Conservation (phyloP, 2,888 invertebrate species). For the Cinara cedri region DNA sequence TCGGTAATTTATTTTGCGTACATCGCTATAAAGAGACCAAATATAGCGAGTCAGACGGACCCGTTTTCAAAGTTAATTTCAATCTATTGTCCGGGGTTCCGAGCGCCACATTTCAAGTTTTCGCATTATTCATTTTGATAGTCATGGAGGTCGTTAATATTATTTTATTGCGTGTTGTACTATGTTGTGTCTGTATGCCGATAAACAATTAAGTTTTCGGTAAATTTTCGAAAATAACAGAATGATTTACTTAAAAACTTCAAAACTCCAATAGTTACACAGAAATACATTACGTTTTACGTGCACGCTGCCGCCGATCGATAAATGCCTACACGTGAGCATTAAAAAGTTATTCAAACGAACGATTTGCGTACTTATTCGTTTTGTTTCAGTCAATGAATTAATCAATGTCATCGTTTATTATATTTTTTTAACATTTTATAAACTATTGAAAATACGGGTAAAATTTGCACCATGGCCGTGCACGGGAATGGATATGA, state of each 20-base stretch:
- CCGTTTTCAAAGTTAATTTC: slow-evolving; percentile 45
- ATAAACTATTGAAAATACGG: too few relatives aligned
- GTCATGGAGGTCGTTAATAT: slow-evolving; percentile 45
- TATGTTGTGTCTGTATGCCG: slow-evolving; percentile 34
- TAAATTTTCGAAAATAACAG: slow-evolving; percentile 25
- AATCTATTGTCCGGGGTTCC: slow-evolving; percentile 34
- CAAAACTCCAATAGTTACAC: neutral
- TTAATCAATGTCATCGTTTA: too few relatives aligned
- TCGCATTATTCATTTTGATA: slow-evolving; percentile 52
- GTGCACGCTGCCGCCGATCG: too few relatives aligned
- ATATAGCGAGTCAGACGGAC: slow-evolving; percentile 37
- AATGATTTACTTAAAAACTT: slow-evolving; percentile 52
- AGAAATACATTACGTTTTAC: neutral
- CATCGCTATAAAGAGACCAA: slow-evolving; percentile 37
- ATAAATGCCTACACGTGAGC: too few relatives aligned
- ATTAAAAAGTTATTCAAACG: too few relatives aligned
- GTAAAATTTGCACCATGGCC: too few relatives aligned
- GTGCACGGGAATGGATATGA: too few relatives aligned
- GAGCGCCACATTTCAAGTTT: slow-evolving; percentile 39
- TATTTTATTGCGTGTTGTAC: slow-evolving; percentile 52
- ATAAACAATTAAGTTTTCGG: slow-evolving; percentile 38
- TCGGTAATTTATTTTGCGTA: slow-evolving; percentile 40
- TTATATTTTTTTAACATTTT: too few relatives aligned
- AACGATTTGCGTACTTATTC: too few relatives aligned
- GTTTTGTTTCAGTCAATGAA: too few relatives aligned